A percentile compares a stretch with the other conserved stretches of the same genome.
Evolutionary conservation across 2,888 invertebrate genomes (phyloP).

Genomic region (Epinotia demarniana): DNA sequence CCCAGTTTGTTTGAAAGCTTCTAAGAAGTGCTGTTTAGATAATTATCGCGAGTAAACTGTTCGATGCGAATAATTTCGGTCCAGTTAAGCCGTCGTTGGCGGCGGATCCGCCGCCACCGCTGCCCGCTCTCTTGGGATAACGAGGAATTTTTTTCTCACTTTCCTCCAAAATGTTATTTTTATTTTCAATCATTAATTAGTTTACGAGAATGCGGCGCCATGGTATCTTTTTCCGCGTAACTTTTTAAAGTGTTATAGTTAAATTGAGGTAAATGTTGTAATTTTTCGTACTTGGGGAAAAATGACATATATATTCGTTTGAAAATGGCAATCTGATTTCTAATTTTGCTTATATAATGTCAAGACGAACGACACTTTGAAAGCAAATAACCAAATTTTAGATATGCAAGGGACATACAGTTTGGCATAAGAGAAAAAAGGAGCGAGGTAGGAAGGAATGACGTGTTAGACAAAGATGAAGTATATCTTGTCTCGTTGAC

Average conservation of each 20-base stretch:
- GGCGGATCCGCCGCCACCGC: background rate
- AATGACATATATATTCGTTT: background rate
- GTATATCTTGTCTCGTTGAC: too few relatives aligned
- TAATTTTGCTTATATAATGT: background rate
- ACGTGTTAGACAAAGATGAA: too few relatives aligned
- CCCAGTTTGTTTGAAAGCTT: slow-evolving; percentile 36
- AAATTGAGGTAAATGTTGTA: slow-evolving; percentile 1
- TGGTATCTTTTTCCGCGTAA: slow-evolving; percentile 1
- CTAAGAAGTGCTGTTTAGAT: slow-evolving; percentile 41
- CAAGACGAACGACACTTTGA: too few relatives aligned
- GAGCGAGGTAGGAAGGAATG: too few relatives aligned
- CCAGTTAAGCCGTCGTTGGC: slow-evolving; percentile 27
- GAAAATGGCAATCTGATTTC: background rate
- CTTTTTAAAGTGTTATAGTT: slow-evolving; percentile 10
- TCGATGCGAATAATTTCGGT: slow-evolving; percentile 36
- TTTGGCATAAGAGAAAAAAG: too few relatives aligned
- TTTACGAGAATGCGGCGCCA: slow-evolving; percentile 10
- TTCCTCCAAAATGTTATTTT: slow-evolving; percentile 19
- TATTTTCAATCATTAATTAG: slow-evolving; percentile 33
- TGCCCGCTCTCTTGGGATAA: slow-evolving; percentile 10
- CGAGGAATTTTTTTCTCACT: slow-evolving; percentile 30
- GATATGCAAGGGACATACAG: too few relatives aligned
- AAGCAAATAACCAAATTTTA: too few relatives aligned
- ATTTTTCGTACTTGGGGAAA: background rate
- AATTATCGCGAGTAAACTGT: slow-evolving; percentile 32